Base-by-base conservation (phyloP, 2,113 vertebrate genomes). In the Carassius carassius region DNA sequence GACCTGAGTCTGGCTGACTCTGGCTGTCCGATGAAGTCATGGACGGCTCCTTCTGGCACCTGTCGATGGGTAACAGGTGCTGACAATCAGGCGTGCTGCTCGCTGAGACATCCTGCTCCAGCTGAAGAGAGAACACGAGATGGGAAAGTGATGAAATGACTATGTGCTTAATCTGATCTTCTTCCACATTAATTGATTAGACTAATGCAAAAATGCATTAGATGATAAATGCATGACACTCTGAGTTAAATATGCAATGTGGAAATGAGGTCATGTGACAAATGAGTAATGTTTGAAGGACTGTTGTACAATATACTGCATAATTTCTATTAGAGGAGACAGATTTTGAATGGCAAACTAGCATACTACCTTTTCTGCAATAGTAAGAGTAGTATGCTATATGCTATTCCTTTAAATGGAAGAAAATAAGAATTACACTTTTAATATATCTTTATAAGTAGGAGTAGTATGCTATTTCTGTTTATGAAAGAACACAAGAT, bases 21-120 rank as follows among this genome's bases (percentile, higher is more conserved):
- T 74, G 91, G 81, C 85, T 89, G 60, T 85, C 88, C 44, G 88
- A 83, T n/a, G 85, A 85, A 10, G 83, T 78, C 12, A 63, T 56
- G n/a, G 86, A 78, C 0, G 78, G 76, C 23, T 85, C 90, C 63
- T 51, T 56, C 83, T 89, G 79, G 16, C 5, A 29, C 23, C 16
- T 75, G 79, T 85, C 29, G 1, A 29, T 4, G 0, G 1, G 14
- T 70, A 94, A 85, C 32, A 95, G 85, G 81, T 11, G 23, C 29
- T 90, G 87, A 56, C 84, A 75, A 25, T 95, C 93, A 32, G 65
- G 62, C 13, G 10, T 32, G 25, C 2, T 0, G 17, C 3, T 81
- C 4, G 6, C 11, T 14, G 44, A 32, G 44, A 13, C 0, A 17
- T 21, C 44, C 37, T 32, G 51, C 25, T 12, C 21, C 2, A 4